phyloP scores from a whole-genome alignment of 1,140 invertebrate species.

The Drosophila lacertosa region DNA sequence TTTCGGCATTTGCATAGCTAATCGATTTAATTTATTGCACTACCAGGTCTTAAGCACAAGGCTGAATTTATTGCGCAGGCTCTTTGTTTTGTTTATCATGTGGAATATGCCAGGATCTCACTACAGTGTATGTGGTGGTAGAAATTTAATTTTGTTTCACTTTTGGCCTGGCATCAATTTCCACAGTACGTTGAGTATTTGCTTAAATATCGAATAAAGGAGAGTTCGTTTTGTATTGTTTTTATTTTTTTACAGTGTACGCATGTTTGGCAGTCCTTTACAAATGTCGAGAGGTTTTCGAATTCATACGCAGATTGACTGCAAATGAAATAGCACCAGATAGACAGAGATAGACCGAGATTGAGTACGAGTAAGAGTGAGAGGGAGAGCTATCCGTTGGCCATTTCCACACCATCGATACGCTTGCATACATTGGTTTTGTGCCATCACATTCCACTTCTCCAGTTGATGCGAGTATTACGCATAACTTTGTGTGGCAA shows the following conservation, averaged over 20 bases:
- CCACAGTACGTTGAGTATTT: too few relatives aligned
- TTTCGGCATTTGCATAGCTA: constrained; percentile 1
- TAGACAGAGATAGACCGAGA: too few relatives aligned
- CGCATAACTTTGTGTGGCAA: constrained; percentile 36
- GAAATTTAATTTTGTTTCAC: too few relatives aligned
- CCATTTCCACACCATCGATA: constrained; percentile 15
- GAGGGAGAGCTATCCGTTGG: not conserved
- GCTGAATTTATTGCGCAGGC: too few relatives aligned
- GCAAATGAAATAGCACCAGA: constrained; percentile 38
- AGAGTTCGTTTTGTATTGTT: not conserved
- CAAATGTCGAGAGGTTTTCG: not conserved
- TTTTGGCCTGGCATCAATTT: too few relatives aligned
- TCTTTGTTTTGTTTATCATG: too few relatives aligned
- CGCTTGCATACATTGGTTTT: constrained; percentile 14
- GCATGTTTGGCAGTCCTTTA: not conserved
- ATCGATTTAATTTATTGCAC: not conserved
- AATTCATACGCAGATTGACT: constrained; percentile 32
- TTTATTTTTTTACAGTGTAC: not conserved
- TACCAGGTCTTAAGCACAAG: not conserved
- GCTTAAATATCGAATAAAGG: too few relatives aligned
- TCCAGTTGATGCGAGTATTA: constrained; percentile 15
- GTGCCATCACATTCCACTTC: not conserved
- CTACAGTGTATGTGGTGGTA: too few relatives aligned
- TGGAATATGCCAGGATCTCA: not conserved
- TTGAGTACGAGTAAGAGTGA: not conserved